phyloP scores from a whole-genome alignment of 2,888 invertebrate species.

The Gerris lacustris region DNA sequence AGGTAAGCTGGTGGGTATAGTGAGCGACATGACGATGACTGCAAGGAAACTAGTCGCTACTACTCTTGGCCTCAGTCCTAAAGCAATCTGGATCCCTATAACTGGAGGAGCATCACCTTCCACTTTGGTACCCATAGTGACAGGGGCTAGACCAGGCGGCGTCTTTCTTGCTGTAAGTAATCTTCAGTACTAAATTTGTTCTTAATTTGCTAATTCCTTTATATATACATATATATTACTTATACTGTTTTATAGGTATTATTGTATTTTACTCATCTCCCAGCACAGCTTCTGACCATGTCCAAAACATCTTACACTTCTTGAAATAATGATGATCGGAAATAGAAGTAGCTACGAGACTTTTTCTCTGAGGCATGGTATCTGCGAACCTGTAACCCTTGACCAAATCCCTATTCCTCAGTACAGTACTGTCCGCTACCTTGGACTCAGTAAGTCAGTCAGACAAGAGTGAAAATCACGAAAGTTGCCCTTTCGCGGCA shows the following conservation, averaged over 20 bases:
- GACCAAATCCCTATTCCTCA: no score
- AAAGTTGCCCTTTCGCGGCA: no score
- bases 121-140: constrained; percentile 26
- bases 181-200: background rate
- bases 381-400: no score
- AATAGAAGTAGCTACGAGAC: no score
- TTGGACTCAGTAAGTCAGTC: no score
- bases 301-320: no score
- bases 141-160: constrained; percentile 21
- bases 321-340: no score
- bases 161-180: constrained; percentile 21
- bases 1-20: constrained; percentile 19
- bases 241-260: background rate
- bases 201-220: background rate
- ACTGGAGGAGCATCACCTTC: constrained; percentile 24
- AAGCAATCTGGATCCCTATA: constrained; percentile 20
- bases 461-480: no score
- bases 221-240: background rate
- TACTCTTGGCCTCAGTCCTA: constrained; percentile 20
- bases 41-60: constrained; percentile 19
- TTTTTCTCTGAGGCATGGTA: no score
- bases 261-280: no score
- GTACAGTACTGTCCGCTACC: no score
- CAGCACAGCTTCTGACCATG: no score
- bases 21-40: constrained; percentile 20